phyloP scores from a whole-genome alignment of 2,888 invertebrate species.

The Leptinotarsa juncta region DNA sequence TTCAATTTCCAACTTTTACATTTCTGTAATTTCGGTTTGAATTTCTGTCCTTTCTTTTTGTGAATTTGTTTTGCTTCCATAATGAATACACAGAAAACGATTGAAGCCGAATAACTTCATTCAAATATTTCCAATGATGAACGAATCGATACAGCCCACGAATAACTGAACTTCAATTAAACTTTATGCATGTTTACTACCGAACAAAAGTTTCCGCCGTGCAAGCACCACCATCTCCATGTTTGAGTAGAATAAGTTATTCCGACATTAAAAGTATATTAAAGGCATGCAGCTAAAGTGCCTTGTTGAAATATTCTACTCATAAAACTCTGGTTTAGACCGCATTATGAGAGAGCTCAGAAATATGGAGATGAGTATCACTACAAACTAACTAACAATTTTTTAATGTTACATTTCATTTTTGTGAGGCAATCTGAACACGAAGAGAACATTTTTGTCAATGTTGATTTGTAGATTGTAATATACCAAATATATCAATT shows the following conservation, averaged over 20 bases:
- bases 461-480: no score
- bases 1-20: no score
- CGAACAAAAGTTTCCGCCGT: not conserved
- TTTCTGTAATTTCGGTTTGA: no score
- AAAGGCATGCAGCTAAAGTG: slow-evolving; percentile 19
- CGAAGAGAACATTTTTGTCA: no score
- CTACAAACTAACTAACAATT: slow-evolving; percentile 24
- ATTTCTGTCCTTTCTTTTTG: no score
- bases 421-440: no score
- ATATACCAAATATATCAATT: no score
- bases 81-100: no score
- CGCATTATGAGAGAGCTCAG: slow-evolving; percentile 14
- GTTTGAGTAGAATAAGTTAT: slow-evolving; percentile 23
- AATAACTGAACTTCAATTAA: slow-evolving; percentile 9
- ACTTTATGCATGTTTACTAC: not conserved
- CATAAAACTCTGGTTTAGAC: slow-evolving; percentile 26
- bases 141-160: not conserved
- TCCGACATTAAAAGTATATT: slow-evolving; percentile 25
- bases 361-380: slow-evolving; percentile 30
- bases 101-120: no score
- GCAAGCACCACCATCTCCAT: not conserved
- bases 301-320: slow-evolving; percentile 28
- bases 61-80: no score
- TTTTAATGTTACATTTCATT: not conserved
- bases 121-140: not conserved